A percentile compares a stretch with the other conserved stretches of the same genome.
Conservation (phyloP, 2,113 vertebrate genomes). For the Pteropus alecto region DNA sequence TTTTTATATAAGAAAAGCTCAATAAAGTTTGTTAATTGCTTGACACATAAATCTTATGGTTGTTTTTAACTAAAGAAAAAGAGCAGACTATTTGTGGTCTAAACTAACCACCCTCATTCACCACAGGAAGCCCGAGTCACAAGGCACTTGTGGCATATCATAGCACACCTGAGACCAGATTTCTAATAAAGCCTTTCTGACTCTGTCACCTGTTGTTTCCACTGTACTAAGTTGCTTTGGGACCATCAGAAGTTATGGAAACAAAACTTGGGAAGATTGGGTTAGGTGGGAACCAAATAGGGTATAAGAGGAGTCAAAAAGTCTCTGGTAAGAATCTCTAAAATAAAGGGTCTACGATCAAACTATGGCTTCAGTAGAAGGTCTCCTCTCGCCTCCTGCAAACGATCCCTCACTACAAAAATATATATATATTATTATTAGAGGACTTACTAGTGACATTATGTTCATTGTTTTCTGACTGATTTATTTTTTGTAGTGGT, state of each 20-base stretch:
- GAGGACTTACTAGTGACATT: no score
- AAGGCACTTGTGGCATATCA: neutral
- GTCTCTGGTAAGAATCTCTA: neutral
- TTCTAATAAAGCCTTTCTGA: neutral
- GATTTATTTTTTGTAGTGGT: no score
- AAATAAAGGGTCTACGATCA: neutral
- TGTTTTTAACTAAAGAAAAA: neutral
- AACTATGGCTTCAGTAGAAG: neutral
- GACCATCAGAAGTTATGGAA: neutral
- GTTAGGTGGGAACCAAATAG: neutral
- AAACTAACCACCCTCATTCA: neutral
- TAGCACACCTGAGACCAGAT: neutral
- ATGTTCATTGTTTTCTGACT: no score
- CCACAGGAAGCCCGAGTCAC: neutral
- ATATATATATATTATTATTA: no score
- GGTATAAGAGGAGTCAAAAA: neutral
- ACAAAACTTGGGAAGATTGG: neutral
- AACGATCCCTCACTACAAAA: neutral
- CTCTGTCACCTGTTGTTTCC: neutral
- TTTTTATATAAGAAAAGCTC: neutral
- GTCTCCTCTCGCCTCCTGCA: neutral
- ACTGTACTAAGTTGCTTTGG: neutral
- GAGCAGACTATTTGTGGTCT: neutral
- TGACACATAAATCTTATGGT: neutral
- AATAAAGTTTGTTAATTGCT: neutral